These are phyloP conservation scores for Stomorhina lunata DNA, from an alignment of 2,888 invertebrate genomes.

Conservation along the genomic window DNA sequence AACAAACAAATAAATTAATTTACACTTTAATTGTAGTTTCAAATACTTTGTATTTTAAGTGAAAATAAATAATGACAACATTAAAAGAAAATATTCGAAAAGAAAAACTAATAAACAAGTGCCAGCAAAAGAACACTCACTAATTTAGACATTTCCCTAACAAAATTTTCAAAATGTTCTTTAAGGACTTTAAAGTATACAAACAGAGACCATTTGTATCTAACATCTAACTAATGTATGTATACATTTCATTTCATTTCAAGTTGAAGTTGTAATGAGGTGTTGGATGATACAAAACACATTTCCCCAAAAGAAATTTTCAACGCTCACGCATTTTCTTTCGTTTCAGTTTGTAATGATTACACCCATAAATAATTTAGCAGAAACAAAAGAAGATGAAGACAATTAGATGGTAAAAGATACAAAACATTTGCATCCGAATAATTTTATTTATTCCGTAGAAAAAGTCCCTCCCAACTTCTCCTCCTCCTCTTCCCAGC, in stretches of 20 bases:
- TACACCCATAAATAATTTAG: not conserved
- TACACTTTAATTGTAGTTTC: not conserved
- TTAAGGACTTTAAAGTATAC: not conserved
- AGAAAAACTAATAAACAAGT: not conserved
- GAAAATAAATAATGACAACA: slow-evolving; percentile 44
- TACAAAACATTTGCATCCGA: not conserved
- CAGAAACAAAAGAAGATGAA: not conserved
- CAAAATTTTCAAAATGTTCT: not conserved
- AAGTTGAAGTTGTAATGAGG: slow-evolving; percentile 41
- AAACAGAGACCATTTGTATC: not conserved
- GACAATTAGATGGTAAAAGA: not conserved
- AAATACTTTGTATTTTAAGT: too few relatives aligned
- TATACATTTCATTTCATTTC: not conserved
- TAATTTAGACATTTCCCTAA: not conserved
- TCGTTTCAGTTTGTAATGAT: not conserved
- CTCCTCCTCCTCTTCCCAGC: not conserved
- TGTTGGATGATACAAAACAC: slow-evolving; percentile 46
- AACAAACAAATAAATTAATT: not conserved
- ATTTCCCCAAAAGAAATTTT: slow-evolving; percentile 9
- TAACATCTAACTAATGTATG: not conserved
- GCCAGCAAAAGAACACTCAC: not conserved
- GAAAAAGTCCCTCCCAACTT: not conserved
- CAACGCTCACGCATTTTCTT: not conserved
- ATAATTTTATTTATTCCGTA: slow-evolving; percentile 7
- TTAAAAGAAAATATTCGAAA: not conserved